phyloP scores from a whole-genome alignment of 2,888 invertebrate species.

The Polydesmus complanatus region DNA sequence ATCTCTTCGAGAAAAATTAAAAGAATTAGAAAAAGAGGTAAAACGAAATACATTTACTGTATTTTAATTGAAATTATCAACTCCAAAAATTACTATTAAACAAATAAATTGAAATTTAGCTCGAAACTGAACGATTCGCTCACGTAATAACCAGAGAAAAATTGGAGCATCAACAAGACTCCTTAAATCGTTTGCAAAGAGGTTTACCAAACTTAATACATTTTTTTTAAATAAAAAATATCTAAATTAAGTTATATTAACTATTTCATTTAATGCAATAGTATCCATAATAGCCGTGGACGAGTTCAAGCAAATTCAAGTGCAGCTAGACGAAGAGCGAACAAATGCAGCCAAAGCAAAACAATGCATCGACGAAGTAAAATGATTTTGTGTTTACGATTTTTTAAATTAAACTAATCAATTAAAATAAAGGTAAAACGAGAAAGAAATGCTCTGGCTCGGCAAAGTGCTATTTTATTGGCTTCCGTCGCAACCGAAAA shows the following conservation, averaged over 20 bases:
- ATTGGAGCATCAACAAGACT: not conserved
- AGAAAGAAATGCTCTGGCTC: conserved; percentile 5
- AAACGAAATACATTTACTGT: not conserved
- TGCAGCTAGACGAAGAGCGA: conserved; percentile 3
- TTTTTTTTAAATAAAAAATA: not conserved
- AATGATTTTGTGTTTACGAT: not conserved
- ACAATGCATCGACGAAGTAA: not conserved
- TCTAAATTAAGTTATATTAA: not conserved
- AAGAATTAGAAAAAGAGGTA: not conserved
- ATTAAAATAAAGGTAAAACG: not conserved
- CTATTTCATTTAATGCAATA: not conserved
- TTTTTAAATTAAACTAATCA: not conserved
- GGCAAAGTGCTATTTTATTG: conserved; percentile 9
- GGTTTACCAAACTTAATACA: conserved; percentile 1
- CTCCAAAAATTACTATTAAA: not conserved
- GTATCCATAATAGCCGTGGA: conserved; percentile 9
- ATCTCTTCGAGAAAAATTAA: not conserved
- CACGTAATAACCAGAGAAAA: conserved; percentile 6
- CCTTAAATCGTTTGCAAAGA: conserved; percentile 1
- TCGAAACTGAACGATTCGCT: not conserved
- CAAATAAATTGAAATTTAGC: not conserved
- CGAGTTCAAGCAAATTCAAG: conserved; percentile 4
- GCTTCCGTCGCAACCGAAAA: not conserved
- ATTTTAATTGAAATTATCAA: not conserved
- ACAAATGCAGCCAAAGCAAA: conserved; percentile 3